These are phyloP conservation scores for Lithobates sylvaticus DNA, from an alignment of 2,797 vertebrate genomes.

Conservation along the genomic window DNA sequence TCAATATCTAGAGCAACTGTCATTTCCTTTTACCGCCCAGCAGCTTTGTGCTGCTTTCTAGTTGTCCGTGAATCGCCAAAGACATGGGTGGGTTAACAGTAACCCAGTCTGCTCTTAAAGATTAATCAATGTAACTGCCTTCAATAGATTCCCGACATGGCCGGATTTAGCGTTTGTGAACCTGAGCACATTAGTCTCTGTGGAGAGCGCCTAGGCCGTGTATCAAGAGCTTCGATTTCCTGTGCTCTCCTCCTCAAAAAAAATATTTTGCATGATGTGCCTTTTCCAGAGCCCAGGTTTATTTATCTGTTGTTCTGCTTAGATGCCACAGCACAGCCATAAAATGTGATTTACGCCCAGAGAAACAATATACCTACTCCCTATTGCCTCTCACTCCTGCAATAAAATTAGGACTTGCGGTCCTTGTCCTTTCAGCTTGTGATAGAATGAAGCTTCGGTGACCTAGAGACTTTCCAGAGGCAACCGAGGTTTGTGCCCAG, in stretches of 20 bases:
- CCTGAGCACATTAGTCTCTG: slow-evolving; percentile 4
- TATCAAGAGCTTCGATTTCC: slow-evolving; percentile 22
- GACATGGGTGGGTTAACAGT: not conserved
- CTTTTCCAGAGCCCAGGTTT: slow-evolving; percentile 22
- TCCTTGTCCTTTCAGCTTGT: not conserved
- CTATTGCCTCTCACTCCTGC: not conserved
- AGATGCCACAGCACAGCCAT: slow-evolving; percentile 14
- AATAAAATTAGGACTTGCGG: slow-evolving; percentile 13
- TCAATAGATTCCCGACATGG: slow-evolving; percentile 1
- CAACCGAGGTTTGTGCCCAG: not conserved
- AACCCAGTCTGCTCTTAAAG: not conserved
- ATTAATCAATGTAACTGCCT: slow-evolving; percentile 3
- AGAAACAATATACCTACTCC: slow-evolving; percentile 23
- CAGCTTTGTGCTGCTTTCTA: not conserved
- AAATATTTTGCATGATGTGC: slow-evolving; percentile 20
- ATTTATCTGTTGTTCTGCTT: slow-evolving; percentile 26
- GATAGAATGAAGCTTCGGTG: slow-evolving; percentile 15
- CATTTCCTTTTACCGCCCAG: not conserved
- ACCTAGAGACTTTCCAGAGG: not conserved
- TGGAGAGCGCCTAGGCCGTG: slow-evolving; percentile 21
- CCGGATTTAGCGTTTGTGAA: slow-evolving; percentile 11
- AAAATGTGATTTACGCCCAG: slow-evolving; percentile 35
- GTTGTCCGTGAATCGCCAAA: not conserved
- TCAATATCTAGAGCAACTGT: too few relatives aligned
- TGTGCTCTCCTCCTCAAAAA: slow-evolving; percentile 9